Base-by-base conservation (phyloP, 2,797 vertebrate genomes). In the Xyrichtys novacula region DNA sequence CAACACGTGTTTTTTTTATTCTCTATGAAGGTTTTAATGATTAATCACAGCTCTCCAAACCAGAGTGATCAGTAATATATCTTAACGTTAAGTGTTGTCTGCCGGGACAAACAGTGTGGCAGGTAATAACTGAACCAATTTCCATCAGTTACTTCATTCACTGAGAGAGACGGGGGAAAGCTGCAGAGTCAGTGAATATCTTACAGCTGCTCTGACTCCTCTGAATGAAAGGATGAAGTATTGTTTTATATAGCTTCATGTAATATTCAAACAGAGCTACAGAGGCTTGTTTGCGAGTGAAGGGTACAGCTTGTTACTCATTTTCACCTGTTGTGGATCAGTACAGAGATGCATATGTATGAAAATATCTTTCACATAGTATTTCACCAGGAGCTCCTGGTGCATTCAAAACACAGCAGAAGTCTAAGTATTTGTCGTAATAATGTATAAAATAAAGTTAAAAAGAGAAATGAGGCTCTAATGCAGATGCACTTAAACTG, bases 191-290 rank as follows among this genome's bases (percentile, higher is more conserved):
- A 22, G 40, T 38, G 6, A 10, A 10, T 47, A 34, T 25, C 9
- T 42, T 6, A 16, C 7, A 23, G 3, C 17, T 11, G 6, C 14
- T 57, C 8, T 25, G 7, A 25, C 16, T 46, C 12, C 22, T 20
- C 28, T 22, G 20, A 5, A 16, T 38, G 12, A 43, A 32, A 10
- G 36, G 31, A 23, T 39, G n/a, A n/a, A 2, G 14, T 19, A 22
- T 25, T 44, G 3, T 44, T 44, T 23, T 12, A 44, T 23, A 44
- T 1, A n/a, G 32, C 58, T 57, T 58, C 40, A 69, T 64, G 40
- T 34, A 47, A 40, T 61, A 65, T 71, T 56, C 34, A 69, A 17
- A 8, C 2, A n/a, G 19, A 12, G 14, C 16, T 5, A 15, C 20
- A 29, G 5, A 26, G 38, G 14, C 46, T 26, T 19, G 28, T 19